These are phyloP conservation scores for Heptranchias perlo DNA, from an alignment of 2,113 vertebrate genomes.

Conservation along the genomic window DNA sequence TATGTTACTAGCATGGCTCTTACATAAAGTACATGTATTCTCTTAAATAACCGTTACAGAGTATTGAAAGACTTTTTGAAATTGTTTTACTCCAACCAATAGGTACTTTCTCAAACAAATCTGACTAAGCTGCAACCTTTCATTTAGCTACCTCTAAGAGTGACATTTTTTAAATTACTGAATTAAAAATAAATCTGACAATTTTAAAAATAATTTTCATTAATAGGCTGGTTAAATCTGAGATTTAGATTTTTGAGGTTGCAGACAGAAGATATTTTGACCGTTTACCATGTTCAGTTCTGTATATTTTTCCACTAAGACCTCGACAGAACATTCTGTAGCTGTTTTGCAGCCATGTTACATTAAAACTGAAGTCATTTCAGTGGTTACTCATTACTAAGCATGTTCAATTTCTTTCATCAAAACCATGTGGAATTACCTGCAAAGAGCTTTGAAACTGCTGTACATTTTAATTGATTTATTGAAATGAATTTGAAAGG, in stretches of 20 bases:
- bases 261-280: background rate
- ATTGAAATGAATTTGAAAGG: conserved; percentile 49
- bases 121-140: background rate
- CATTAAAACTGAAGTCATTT: conserved; percentile 11
- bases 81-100: background rate
- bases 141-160: background rate
- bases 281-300: background rate
- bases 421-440: conserved; percentile 46
- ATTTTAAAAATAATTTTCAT: background rate
- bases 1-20: background rate
- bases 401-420: conserved; percentile 42
- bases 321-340: background rate
- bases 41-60: background rate
- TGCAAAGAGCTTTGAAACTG: conserved; percentile 43
- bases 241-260: background rate
- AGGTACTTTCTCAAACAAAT: background rate
- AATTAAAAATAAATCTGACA: background rate
- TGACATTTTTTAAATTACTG: background rate
- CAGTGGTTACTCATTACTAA: conserved; percentile 30
- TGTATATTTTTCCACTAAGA: background rate
- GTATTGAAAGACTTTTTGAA: background rate
- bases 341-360: conserved; percentile 27
- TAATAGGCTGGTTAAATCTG: background rate
- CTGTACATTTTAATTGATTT: conserved; percentile 46
- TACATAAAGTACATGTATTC: background rate